A percentile compares a stretch with the other conserved stretches of the same genome.
Evolutionary conservation across 1,140 invertebrate species (phyloP).

Genomic region (Saccostrea cuccullata): DNA sequence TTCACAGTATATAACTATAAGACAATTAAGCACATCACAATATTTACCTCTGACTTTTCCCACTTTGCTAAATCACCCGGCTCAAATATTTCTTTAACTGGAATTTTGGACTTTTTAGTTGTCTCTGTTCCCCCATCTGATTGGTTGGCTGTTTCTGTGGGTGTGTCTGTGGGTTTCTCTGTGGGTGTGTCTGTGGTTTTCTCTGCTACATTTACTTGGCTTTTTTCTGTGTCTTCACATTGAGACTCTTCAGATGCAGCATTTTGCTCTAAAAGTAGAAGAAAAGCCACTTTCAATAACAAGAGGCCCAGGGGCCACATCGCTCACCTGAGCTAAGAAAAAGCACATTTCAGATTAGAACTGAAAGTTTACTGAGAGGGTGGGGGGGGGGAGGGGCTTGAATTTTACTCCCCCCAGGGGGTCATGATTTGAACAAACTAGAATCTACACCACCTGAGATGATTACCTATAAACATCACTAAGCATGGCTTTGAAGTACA

Average conservation of each 20-base stretch:
- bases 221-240: neutral
- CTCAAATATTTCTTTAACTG: constrained; percentile 64
- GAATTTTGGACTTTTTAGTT: constrained; percentile 63
- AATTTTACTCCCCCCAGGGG: too few species aligned
- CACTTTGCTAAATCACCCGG: constrained; percentile 68
- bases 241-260: neutral
- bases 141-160: neutral
- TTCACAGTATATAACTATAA: neutral
- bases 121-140: neutral
- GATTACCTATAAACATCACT: too few species aligned
- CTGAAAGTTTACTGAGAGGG: too few species aligned
- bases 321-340: too few species aligned
- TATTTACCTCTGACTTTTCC: constrained; percentile 70
- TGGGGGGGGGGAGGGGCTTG: too few species aligned
- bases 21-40: too few species aligned
- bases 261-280: neutral
- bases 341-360: too few species aligned
- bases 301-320: too few species aligned
- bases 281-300: too few species aligned
- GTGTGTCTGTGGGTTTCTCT: neutral
- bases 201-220: neutral
- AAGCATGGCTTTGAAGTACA: too few species aligned
- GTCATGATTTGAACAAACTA: too few species aligned
- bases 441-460: too few species aligned
- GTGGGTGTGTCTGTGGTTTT: neutral